A percentile compares a stretch with the other conserved stretches of the same genome.
These are phyloP conservation scores for Herpetotheres cachinnans DNA, from an alignment of 2,113 vertebrate species.

Conservation along the genomic window DNA sequence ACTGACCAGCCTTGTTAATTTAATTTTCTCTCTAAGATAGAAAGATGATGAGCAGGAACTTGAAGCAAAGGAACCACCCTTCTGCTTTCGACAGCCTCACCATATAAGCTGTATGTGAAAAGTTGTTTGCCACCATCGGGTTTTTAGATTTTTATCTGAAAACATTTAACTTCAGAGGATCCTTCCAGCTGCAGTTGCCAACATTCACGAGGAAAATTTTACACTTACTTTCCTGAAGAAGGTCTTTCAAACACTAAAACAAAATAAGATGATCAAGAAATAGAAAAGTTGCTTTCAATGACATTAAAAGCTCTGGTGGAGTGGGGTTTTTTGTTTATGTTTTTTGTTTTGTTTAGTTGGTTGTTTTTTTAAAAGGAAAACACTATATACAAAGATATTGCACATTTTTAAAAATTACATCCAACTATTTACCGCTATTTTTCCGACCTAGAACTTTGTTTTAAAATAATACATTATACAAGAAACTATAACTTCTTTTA, in stretches of 20 bases:
- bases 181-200: neutral
- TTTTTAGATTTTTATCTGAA: neutral
- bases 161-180: neutral
- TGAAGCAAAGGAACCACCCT: neutral
- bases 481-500: neutral
- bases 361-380: neutral
- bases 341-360: neutral
- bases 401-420: neutral
- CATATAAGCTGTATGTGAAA: neutral
- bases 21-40: neutral
- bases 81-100: neutral
- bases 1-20: neutral
- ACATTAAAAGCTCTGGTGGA: neutral
- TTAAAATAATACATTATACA: neutral
- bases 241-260: neutral
- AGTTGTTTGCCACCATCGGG: neutral
- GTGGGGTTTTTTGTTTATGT: accelerated
- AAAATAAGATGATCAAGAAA: neutral
- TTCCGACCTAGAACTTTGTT: neutral
- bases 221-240: neutral
- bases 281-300: neutral
- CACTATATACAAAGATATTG: neutral
- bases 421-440: neutral
- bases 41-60: neutral
- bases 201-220: neutral